These are phyloP conservation scores for Sitta carolinensis DNA, from an alignment of 2,797 vertebrate genomes.

Conservation along the genomic window DNA sequence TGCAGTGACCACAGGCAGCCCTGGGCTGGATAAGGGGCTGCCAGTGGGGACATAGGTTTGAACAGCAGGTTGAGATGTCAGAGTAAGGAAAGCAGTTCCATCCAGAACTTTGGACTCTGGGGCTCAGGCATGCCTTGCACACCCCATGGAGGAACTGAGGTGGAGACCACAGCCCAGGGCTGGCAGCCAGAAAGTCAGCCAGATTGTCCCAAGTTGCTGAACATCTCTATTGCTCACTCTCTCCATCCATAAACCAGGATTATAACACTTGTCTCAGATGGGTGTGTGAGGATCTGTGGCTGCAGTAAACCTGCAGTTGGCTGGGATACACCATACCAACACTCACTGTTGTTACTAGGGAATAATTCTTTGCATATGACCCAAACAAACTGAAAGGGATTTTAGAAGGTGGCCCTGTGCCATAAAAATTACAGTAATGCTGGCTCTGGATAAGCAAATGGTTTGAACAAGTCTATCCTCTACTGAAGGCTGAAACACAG, in stretches of 20 bases:
- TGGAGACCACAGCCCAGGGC: background rate
- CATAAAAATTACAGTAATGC: background rate
- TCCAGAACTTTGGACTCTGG: background rate
- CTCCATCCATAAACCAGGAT: background rate
- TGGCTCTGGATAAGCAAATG: background rate
- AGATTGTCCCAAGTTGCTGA: background rate
- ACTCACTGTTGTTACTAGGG: background rate
- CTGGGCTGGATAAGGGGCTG: background rate
- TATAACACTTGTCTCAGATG: constrained; percentile 24
- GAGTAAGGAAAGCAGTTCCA: background rate
- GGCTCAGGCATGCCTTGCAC: background rate
- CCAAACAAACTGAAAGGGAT: background rate
- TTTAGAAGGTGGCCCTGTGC: background rate
- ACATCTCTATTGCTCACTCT: background rate
- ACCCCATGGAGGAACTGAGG: background rate
- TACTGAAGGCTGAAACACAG: background rate
- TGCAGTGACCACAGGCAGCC: background rate
- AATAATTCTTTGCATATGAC: constrained; percentile 15
- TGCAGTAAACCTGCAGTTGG: constrained; percentile 41
- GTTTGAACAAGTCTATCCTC: background rate
- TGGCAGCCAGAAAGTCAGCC: background rate
- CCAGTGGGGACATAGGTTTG: background rate
- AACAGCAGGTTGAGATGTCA: background rate
- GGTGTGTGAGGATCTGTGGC: constrained; percentile 19
- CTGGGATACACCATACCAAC: background rate